These are phyloP conservation scores for Scaptomyza montana DNA, from an alignment of 1,140 invertebrate genomes.

Conservation along the genomic window DNA sequence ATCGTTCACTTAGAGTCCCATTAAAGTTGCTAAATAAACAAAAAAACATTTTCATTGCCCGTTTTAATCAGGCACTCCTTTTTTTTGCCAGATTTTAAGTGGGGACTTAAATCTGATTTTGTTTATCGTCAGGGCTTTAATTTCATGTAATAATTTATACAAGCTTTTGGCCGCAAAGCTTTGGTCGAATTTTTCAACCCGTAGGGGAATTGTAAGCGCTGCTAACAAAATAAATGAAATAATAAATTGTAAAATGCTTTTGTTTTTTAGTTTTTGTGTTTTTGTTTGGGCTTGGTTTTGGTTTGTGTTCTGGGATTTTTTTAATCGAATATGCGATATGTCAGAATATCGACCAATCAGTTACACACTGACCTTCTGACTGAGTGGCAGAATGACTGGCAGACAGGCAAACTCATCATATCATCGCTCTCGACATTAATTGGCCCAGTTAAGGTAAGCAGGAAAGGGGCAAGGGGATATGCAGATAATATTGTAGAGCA, in stretches of 20 bases:
- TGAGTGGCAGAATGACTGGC: conserved; percentile 5
- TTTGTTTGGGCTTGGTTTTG: conserved; percentile 51
- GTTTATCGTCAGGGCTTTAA: conserved; percentile 48
- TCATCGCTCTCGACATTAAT: conserved; percentile 60
- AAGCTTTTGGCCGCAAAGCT: conserved; percentile 55
- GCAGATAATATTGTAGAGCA: background rate
- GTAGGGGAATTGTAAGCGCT: conserved; percentile 63
- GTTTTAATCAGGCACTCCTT: conserved; percentile 8
- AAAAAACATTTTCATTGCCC: background rate
- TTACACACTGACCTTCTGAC: conserved; percentile 4
- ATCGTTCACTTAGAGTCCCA: background rate
- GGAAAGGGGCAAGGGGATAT: background rate
- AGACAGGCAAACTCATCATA: conserved; percentile 37
- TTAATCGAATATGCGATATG: conserved; percentile 71
- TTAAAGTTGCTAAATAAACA: background rate
- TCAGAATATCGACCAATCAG: background rate
- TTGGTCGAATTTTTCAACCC: conserved; percentile 20
- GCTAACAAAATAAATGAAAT: conserved; percentile 77
- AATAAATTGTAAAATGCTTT: conserved; percentile 74
- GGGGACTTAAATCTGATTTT: conserved; percentile 65
- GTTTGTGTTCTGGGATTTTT: conserved; percentile 54
- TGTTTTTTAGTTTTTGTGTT: background rate
- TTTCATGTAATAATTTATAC: conserved; percentile 72
- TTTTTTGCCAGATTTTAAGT: conserved; percentile 27
- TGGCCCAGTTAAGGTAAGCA: conserved; percentile 46